A percentile compares a stretch with the other conserved stretches of the same genome.
Conservation (phyloP, 2,888 invertebrate genomes). For the Drosophila siamana region DNA sequence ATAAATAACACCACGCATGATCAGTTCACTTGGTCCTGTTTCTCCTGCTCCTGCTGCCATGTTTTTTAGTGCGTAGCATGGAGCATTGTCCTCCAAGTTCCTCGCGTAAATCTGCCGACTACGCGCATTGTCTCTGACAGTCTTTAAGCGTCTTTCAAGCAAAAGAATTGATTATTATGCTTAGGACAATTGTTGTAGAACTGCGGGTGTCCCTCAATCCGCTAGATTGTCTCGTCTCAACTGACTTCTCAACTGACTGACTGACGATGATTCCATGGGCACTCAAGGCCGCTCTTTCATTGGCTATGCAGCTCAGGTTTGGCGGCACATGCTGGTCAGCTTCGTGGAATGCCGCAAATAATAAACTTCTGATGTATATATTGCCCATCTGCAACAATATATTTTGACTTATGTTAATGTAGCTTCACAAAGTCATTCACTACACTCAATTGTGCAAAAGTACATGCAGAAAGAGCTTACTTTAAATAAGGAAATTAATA, state of each 20-base stretch:
- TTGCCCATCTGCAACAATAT: slow-evolving; percentile 21
- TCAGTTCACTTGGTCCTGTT: slow-evolving; percentile 64
- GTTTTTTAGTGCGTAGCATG: slow-evolving; percentile 58
- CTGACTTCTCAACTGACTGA: slow-evolving; percentile 11
- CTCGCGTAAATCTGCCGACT: slow-evolving; percentile 47
- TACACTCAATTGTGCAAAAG: neutral
- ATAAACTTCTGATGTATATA: slow-evolving; percentile 27
- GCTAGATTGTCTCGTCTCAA: slow-evolving; percentile 22
- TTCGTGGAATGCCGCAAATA: slow-evolving; percentile 3
- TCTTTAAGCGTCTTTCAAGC: slow-evolving; percentile 34
- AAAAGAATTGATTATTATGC: slow-evolving; percentile 33
- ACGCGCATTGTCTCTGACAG: slow-evolving; percentile 32
- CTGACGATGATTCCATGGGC: slow-evolving; percentile 44
- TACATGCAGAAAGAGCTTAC: neutral
- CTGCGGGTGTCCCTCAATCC: slow-evolving; percentile 60
- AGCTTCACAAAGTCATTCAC: neutral
- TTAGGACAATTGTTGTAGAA: slow-evolving; percentile 20
- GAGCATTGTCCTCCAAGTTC: slow-evolving; percentile 64
- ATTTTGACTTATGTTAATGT: slow-evolving; percentile 25
- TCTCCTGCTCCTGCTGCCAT: slow-evolving; percentile 40
- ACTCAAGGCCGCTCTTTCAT: slow-evolving; percentile 39
- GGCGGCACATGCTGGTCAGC: slow-evolving; percentile 44
- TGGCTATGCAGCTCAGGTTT: slow-evolving; percentile 48
- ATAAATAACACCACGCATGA: slow-evolving; percentile 76
- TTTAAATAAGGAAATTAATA: neutral